Conservation (phyloP, 1,140 invertebrate genomes). For the Babylonia areolata region DNA sequence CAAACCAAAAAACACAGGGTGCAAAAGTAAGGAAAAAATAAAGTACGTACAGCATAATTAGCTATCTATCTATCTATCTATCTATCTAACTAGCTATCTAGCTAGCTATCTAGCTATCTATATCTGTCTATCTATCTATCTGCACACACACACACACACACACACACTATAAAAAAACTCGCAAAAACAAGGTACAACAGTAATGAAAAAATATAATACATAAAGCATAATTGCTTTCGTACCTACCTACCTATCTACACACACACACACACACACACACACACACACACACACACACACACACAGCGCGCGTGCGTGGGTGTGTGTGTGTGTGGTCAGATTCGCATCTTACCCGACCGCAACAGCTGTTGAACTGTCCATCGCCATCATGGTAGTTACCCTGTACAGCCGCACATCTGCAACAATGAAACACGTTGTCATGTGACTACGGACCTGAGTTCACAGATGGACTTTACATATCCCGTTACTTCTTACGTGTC, state of each 20-base stretch:
- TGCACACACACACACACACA: neutral
- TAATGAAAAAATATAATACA: neutral
- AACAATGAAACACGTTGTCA: neutral
- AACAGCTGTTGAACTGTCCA: slow-evolving; percentile 5
- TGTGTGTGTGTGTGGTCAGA: neutral
- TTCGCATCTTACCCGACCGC: neutral
- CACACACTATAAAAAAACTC: neutral
- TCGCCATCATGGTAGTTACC: neutral
- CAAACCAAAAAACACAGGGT: neutral
- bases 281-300: neutral
- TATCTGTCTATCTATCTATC: too few species aligned
- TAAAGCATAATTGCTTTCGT: neutral
- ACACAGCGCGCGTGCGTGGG: too few species aligned
- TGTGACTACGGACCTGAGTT: too few species aligned
- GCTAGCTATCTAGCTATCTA: too few species aligned
- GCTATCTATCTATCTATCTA: too few species aligned
- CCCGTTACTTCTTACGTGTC: too few species aligned
- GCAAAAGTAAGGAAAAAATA: too few species aligned
- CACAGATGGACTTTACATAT: too few species aligned
- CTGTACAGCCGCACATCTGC: neutral
- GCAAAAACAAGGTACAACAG: neutral
- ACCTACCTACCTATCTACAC: neutral
- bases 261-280: slow-evolving; percentile 15
- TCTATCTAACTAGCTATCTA: too few species aligned
- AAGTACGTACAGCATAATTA: too few species aligned